Evolutionary conservation across 2,797 vertebrate species (phyloP), one percentile per base, ranked within the genome.

Genomic region (Crypturellus tataupa): DNA sequence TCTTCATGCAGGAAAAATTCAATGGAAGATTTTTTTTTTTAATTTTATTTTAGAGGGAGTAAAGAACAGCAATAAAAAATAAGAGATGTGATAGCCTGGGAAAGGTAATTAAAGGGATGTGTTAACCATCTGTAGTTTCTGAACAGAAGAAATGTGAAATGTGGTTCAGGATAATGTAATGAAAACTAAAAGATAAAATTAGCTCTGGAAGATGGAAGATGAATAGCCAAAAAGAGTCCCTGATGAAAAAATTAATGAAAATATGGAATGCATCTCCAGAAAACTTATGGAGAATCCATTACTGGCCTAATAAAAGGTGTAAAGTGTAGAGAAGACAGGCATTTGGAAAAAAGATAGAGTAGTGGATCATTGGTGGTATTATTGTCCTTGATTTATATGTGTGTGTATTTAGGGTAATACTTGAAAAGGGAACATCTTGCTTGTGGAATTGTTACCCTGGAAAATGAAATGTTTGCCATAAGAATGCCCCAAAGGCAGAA

Each of bases 1-100:
- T 94, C 85, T 88, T 69, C 55, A 87, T 72, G 23, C 65, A 84
- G 53, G 29, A 58, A 85, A 78, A 91, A 92, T 85, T 87, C 65
- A 87, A 31, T 2, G 1, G 69, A 85, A 90, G 59, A 85, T 80
- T 65, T 80, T 86, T 31, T 86, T 86, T 31, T 86, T 25, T n/a
- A n/a, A n/a, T 87, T 49, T 82, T 70, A 33, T 85, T 93, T 79
- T 63, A 60, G 73, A 86, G 49, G 49, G 58, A 81, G 51, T 47
- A 62, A 80, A 31, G 76, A 53, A 37, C 29, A 51, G 27, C 33
- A 71, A 76, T 37, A 65, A 83, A 46, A 75, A 92, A 72, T 29
- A 25, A 21, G 62, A 71, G 33, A 63, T 0, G 2, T 71, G 33
- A 19, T 29, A 92, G n/a, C 82, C 60, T 93, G 85, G 42, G 51